Base-by-base conservation (phyloP, 2,797 vertebrate species). In the Enteromius radiatus region DNA sequence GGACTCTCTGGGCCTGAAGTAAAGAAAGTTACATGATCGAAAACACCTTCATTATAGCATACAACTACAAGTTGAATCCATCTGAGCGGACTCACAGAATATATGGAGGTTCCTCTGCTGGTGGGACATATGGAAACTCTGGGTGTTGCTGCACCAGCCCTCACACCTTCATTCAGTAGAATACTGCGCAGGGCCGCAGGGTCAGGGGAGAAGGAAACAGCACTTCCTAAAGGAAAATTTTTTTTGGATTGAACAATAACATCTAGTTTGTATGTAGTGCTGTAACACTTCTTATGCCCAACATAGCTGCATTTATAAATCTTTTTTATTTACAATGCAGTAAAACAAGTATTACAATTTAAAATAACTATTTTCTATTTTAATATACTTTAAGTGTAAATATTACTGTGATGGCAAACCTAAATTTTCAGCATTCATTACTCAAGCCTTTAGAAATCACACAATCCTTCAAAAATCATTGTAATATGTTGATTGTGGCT, bases 1-100 rank as follows among this genome's bases (percentile, higher is more conserved):
- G 94, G 1, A 96, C 93, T 90, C 95, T 92, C 84, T 91, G 93
- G 86, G 93, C 92, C 94, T 96, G 84, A 77, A 86, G 0, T 33
- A 14, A 59, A 78, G 9, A 19, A 15, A 36, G 10, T 36, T 47
- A 75, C 11, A 76, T n/a, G 23, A n/a, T 76, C 71, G 10, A 67
- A 61, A 83, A 56, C 19, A 21, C 3, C 28, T 12, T 17, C 0
- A 52, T 41, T 79, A 15, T 23, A 14, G 33, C n/a, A 33, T 3
- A 19, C 14, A 23, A 59, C n/a, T 21, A 4, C 5, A 38, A 83
- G 14, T 19, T 21, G 28, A 71, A 36, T 54, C 23, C 21, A 36
- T 36, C 43, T 15, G 3, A 14, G 33, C 14, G 33, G 8, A 83
- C 88, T 89, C 77, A 91, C 90, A 45, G 87, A 84, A 80, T 86